Base-by-base conservation (phyloP, 2,888 invertebrate genomes). In the Nephrotoma appendiculata region DNA sequence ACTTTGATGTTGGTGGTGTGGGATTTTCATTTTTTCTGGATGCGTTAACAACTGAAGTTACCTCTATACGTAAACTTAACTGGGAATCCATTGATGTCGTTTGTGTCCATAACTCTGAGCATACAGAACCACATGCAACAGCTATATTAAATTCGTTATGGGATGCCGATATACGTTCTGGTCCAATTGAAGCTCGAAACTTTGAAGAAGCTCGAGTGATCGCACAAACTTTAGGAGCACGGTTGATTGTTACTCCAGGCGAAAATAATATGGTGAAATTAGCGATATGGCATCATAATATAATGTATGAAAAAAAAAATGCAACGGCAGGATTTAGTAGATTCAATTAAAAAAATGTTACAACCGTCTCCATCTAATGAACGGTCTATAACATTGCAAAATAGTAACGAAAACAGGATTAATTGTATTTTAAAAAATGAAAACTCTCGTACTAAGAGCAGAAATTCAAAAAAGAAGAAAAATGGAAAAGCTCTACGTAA, bases 11-110 rank as follows among this genome's bases (percentile, higher is more conserved):
- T 45, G 86, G 88, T 7, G 96, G 95, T 0, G 95, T 95, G 1
- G 97, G 97, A 2, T 94, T 97, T 89, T 96, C 96, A 41, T 93
- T 97, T 89, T 95, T 96, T 19, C 90, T 97, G 87, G 97, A 97
- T 89, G 89, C 92, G 96, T 89, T 93, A 94, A 0, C 92, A 92
- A 87, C 92, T 93, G 1, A 90, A 94, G 11, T 90, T 91, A 45
- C 92, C 92, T 87, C 45, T 11, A 89, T 91, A 89, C 87, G 92
- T 88, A 89, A 92, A 89, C 90, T 92, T 89, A 92, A 93, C 89
- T 90, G 90, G 87, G 89, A 89, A n/a, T 90, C 90, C n/a, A 90
- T 93, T 41, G 94, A 95, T 89, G 92, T 94, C 0, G 93, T 96
- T 89, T 94, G 94, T 91, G 93, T 95, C 88, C 92, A 93, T 86